Evolutionary conservation across 2,797 vertebrate species (phyloP), one percentile per base, ranked within the genome.

Genomic region (Hydrocynus forskahlii): DNA sequence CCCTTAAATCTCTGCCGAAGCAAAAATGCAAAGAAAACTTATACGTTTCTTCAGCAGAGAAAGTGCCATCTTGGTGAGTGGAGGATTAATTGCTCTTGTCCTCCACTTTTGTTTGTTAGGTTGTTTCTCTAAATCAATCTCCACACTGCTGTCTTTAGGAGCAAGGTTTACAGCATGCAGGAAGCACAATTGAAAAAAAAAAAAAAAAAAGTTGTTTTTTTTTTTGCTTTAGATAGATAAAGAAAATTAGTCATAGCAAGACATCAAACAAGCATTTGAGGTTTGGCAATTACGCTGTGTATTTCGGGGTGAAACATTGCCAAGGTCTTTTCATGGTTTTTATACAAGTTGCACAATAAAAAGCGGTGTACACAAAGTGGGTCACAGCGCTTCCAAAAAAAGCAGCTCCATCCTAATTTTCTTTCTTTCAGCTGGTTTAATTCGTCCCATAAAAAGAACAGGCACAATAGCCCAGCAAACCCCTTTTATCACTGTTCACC

Each of bases 71-170:
- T 25, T 55, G 81, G 62, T 80, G 87, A 90, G 35, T 10, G 79
- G 85, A 86, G 71, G 87, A 90, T 89, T 86, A 91, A 92, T 89
- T 89, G 87, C 87, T 87, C 81, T 76, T 81, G 87, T 90, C 86
- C 85, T 78, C 83, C 86, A 52, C 10, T 82, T 83, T 80, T 78
- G 83, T 78, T 87, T 84, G 80, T 89, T 74, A 8, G 85, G 85
- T 85, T 68, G 82, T 81, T 87, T 89, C 25, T 73, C 83, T 87
- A 78, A 82, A 84, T 70, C 75, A 68, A 82, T 85, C 71, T 63
- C 35, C 69, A 78, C 54, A 25, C 17, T 3, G 57, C 43, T 2
- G 45, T 45, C 5, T 75, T 68, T 2, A 52, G 35, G 38, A 52
- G 68, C 48, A 9, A 66, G 21, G 52, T 50, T n/a, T 43, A 64